These are phyloP conservation scores for Clarias gariepinus DNA, from an alignment of 2,113 vertebrate genomes.

Conservation along the genomic window DNA sequence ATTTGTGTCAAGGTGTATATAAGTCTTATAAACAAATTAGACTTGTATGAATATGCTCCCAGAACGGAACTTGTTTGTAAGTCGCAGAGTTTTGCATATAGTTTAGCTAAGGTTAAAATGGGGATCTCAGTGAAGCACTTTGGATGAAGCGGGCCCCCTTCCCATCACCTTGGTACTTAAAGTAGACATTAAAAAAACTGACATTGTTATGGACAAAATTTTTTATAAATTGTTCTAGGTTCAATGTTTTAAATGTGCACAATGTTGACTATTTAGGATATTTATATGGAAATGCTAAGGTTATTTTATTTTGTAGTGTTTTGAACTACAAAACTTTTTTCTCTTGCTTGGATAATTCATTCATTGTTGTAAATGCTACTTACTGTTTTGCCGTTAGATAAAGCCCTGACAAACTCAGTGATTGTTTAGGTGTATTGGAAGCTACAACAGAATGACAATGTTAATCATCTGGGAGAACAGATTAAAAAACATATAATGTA, in stretches of 20 bases:
- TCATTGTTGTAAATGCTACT: no score
- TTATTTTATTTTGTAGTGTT: no score
- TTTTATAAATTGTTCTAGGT: background rate
- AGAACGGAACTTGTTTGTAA: no score
- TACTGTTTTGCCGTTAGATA: background rate
- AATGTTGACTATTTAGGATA: background rate
- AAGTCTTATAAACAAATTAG: no score
- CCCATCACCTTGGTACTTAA: background rate
- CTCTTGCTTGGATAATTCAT: background rate
- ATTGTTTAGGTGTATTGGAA: no score
- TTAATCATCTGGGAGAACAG: no score
- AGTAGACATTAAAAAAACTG: background rate
- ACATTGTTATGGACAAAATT: background rate
- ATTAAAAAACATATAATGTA: background rate
- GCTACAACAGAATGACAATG: no score
- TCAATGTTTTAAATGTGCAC: background rate
- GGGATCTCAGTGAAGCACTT: background rate
- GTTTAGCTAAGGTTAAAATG: background rate
- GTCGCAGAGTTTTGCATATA: background rate
- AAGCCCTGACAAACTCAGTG: no score
- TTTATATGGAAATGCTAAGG: background rate
- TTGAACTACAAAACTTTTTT: no score
- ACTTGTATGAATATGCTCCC: no score
- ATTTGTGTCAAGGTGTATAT: no score
- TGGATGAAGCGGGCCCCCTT: background rate